These are phyloP conservation scores for Dolichopus griseipennis DNA, from an alignment of 2,888 invertebrate genomes.

Conservation along the genomic window DNA sequence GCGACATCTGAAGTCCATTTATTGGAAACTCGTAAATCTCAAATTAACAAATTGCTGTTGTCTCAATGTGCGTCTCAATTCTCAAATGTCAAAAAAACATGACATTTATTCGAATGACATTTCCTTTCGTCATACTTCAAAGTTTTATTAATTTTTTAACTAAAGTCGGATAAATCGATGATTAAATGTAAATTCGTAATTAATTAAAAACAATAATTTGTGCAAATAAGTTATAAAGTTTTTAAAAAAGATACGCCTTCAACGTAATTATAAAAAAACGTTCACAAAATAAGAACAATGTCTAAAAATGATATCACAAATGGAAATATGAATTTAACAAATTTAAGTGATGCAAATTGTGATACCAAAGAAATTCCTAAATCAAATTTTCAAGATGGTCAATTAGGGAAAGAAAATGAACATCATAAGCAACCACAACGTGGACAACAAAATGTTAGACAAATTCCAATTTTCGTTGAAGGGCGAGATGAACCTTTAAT, in stretches of 20 bases:
- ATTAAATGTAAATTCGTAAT: not conserved
- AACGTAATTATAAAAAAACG: not conserved
- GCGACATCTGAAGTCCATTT: too few species aligned
- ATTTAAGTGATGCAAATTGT: slow-evolving; percentile 5
- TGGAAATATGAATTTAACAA: not conserved
- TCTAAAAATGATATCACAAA: not conserved
- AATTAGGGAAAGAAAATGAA: not conserved
- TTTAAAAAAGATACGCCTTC: not conserved
- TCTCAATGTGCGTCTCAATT: too few species aligned
- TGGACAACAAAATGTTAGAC: slow-evolving; percentile 50
- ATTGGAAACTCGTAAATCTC: too few species aligned
- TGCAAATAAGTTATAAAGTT: not conserved
- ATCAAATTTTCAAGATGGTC: not conserved
- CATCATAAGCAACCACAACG: slow-evolving; percentile 7
- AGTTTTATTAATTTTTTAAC: too few species aligned
- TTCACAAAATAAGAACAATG: not conserved
- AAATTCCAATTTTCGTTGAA: slow-evolving; percentile 76
- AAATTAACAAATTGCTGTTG: too few species aligned
- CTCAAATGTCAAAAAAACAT: too few species aligned
- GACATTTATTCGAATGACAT: too few species aligned
- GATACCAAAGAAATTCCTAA: not conserved
- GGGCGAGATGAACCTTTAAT: slow-evolving; percentile 66
- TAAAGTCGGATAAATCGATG: not conserved
- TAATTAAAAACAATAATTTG: not conserved
- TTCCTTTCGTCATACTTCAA: too few species aligned